phyloP scores from a whole-genome alignment of 2,113 vertebrate genomes.

The Halcyon malimbica region DNA sequence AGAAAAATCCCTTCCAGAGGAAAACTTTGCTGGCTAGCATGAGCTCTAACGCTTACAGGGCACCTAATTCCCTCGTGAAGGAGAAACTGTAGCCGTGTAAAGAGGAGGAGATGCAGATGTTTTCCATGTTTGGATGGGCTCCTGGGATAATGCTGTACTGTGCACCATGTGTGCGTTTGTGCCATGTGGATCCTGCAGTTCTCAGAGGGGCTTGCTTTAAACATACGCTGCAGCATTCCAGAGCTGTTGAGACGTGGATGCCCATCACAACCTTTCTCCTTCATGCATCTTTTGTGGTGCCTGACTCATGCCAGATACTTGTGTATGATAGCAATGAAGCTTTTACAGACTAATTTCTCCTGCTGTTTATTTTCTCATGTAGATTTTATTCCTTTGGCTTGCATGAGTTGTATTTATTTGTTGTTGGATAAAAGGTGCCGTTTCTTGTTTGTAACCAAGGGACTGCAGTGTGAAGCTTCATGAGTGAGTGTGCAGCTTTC shows the following conservation, averaged over 20 bases:
- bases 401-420: not conserved
- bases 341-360: not conserved
- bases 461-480: not conserved
- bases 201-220: not conserved
- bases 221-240: not conserved
- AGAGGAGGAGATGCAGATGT: slow-evolving; percentile 34
- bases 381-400: not conserved
- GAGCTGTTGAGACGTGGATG: not conserved
- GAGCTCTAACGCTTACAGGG: not conserved
- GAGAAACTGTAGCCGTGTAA: slow-evolving; percentile 37
- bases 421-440: not conserved
- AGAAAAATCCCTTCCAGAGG: not conserved
- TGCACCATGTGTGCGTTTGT: not conserved
- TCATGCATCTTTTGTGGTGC: not conserved
- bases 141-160: slow-evolving; percentile 5
- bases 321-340: not conserved
- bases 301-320: not conserved
- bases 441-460: not conserved
- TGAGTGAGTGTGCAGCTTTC: not conserved
- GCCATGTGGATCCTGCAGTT: not conserved
- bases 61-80: not conserved
- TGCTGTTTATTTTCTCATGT: not conserved
- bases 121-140: not conserved
- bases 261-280: not conserved
- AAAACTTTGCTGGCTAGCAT: fast-evolving